Base-by-base conservation (phyloP, 2,888 invertebrate species). In the Anagyrus pseudococci region DNA sequence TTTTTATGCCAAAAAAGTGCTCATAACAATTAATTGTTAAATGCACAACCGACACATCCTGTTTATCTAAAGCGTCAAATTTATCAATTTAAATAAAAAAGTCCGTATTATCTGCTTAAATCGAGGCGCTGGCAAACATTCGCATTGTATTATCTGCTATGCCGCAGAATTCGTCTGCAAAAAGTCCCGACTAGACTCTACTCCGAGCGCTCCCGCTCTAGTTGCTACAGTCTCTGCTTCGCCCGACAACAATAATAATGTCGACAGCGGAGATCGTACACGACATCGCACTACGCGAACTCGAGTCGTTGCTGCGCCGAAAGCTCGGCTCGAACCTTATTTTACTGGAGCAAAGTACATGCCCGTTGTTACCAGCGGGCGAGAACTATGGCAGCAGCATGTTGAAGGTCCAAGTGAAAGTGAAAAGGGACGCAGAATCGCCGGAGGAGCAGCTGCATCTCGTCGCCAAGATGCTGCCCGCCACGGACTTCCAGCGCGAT, bases 321-420 rank as follows among this genome's bases (percentile, higher is more conserved):
- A 68, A 58, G n/a, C 60, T 78, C 3, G 55, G 72, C 3, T 20
- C 64, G 0, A 57, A 59, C 1, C 3, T 78, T 2, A 49, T 67
- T 4, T 71, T 79, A 10, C 62, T 71, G 3, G 68, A 70, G 48
- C 76, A 70, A 26, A 66, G 67, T 1, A 69, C 68, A 0, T 53
- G 66, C n/a, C 49, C 57, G 3, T 46, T 79, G 10, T 40, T 78
- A 10, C 82, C 83, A 19, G 83, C 84, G 0, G 87, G 87, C 0
- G 87, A 88, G 70, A 87, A 88, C 72, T 88, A 87, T 72, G 87
- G 87, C 2, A 87, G 87, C 68, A 79, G 85, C 0, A 87, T 88
- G 78, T 70, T 87, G 0, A 80, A 82, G 1, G 73, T 77, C 1
- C 73, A 71, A 0, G 47, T 64, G 17, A 64, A 19, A 3, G 25